A percentile compares a stretch with the other conserved stretches of the same genome.
Evolutionary conservation across 1,140 invertebrate species (phyloP).

Genomic region (Drosophila nikananu): DNA sequence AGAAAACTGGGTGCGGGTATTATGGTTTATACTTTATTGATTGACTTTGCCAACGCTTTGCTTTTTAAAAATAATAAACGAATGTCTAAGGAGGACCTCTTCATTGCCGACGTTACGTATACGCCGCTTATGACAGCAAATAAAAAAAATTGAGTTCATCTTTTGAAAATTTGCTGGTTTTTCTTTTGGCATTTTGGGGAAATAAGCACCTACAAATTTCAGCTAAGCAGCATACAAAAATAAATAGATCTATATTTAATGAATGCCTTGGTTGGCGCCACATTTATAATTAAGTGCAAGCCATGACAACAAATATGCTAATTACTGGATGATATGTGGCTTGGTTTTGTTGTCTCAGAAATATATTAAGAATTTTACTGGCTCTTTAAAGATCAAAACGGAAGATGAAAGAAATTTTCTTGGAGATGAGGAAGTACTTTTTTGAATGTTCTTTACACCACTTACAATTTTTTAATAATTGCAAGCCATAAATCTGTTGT

Average conservation of each 20-base stretch:
- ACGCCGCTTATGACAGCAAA: slow-evolving; percentile 52
- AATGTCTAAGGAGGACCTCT: slow-evolving; percentile 33
- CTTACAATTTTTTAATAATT: background rate
- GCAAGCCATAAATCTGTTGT: background rate
- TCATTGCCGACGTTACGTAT: slow-evolving; percentile 63
- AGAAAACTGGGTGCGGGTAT: slow-evolving; percentile 15
- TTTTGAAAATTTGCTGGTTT: slow-evolving; percentile 29
- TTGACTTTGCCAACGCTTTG: slow-evolving; percentile 33
- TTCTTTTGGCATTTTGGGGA: slow-evolving; percentile 37
- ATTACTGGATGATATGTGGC: slow-evolving; percentile 31
- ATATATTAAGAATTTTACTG: slow-evolving; percentile 13
- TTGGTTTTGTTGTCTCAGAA: slow-evolving; percentile 8
- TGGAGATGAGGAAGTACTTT: background rate
- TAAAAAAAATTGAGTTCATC: slow-evolving; percentile 62
- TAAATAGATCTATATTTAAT: slow-evolving; percentile 52
- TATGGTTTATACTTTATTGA: slow-evolving; percentile 22
- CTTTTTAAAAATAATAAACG: slow-evolving; percentile 62
- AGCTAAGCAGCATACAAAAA: slow-evolving; percentile 33
- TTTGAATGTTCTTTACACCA: background rate
- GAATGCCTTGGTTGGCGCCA: slow-evolving; percentile 34
- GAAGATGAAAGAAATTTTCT: background rate
- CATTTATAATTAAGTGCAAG: slow-evolving; percentile 12
- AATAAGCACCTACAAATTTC: slow-evolving; percentile 55
- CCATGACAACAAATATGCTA: slow-evolving; percentile 24
- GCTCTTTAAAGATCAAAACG: background rate